These are phyloP conservation scores for Drosophila percnosoma DNA, from an alignment of 2,888 invertebrate genomes.

Conservation along the genomic window DNA sequence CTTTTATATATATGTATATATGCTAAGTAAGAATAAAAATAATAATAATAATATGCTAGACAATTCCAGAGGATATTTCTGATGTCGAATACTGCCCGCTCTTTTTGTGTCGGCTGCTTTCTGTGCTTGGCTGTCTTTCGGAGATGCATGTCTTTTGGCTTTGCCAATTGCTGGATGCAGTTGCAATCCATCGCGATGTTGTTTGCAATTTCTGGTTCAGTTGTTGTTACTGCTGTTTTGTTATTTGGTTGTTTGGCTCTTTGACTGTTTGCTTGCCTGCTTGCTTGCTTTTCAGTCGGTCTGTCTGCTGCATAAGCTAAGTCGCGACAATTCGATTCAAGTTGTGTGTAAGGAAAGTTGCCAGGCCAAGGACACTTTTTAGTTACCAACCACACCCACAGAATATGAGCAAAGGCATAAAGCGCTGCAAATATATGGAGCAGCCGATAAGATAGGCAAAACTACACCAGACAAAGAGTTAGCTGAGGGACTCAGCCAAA, in stretches of 20 bases:
- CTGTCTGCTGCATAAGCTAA: constrained; percentile 49
- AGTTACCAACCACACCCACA: constrained; percentile 27
- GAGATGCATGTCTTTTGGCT: constrained; percentile 11
- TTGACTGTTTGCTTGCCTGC: constrained; percentile 22
- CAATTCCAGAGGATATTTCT: constrained; percentile 12
- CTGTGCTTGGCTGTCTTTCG: neutral
- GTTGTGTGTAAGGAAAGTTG: constrained; percentile 68
- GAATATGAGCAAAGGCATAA: constrained; percentile 56
- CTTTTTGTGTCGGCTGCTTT: neutral
- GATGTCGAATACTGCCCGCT: neutral
- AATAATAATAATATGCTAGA: neutral
- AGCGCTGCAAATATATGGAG: constrained; percentile 32
- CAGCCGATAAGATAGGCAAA: constrained; percentile 50
- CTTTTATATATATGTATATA: too few relatives aligned
- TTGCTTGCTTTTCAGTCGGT: constrained; percentile 22
- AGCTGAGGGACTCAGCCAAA: neutral
- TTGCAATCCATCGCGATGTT: constrained; percentile 56
- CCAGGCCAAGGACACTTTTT: constrained; percentile 58
- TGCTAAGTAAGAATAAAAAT: neutral
- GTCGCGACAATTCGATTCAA: constrained; percentile 64
- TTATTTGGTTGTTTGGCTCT: constrained; percentile 7
- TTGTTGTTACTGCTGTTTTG: constrained; percentile 15
- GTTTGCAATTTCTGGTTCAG: constrained; percentile 44
- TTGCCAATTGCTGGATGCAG: constrained; percentile 37
- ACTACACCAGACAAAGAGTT: constrained; percentile 5